Conservation (phyloP, 2,888 invertebrate species). For the Cephus sareptanus region DNA sequence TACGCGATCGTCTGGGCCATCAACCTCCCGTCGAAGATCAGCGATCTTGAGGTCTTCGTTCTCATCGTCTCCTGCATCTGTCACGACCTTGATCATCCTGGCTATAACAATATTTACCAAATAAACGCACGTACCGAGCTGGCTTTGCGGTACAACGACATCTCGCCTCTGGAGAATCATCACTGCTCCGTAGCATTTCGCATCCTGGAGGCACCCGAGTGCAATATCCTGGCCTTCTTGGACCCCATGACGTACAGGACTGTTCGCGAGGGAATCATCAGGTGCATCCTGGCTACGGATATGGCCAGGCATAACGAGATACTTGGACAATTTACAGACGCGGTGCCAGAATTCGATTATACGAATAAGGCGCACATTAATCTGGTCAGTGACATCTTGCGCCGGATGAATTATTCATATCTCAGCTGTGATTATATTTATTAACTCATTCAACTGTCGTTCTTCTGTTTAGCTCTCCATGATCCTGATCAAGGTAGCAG, state of each 20-base stretch:
- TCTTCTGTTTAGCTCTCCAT: conserved; percentile 72
- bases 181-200: conserved; percentile 88
- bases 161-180: conserved; percentile 87
- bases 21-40: conserved; percentile 76
- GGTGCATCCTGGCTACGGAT: conserved; percentile 81
- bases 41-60: conserved; percentile 80
- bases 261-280: conserved; percentile 82
- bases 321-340: conserved; percentile 77
- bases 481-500: conserved; percentile 86
- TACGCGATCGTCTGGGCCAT: conserved; percentile 83
- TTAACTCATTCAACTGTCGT: conserved; percentile 1
- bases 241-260: conserved; percentile 72
- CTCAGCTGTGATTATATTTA: not conserved
- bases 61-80: conserved; percentile 83
- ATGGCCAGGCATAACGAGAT: conserved; percentile 86
- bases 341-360: conserved; percentile 75
- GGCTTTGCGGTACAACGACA: conserved; percentile 86
- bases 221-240: conserved; percentile 82
- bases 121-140: conserved; percentile 87
- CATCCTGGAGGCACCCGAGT: conserved; percentile 81
- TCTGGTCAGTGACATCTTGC: conserved; percentile 69
- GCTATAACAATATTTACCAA: conserved; percentile 83
- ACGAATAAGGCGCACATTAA: conserved; percentile 77
- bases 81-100: conserved; percentile 84
- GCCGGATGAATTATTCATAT: not conserved